Conservation (phyloP, 1,140 invertebrate species). For the Ganaspis sp. region DNA sequence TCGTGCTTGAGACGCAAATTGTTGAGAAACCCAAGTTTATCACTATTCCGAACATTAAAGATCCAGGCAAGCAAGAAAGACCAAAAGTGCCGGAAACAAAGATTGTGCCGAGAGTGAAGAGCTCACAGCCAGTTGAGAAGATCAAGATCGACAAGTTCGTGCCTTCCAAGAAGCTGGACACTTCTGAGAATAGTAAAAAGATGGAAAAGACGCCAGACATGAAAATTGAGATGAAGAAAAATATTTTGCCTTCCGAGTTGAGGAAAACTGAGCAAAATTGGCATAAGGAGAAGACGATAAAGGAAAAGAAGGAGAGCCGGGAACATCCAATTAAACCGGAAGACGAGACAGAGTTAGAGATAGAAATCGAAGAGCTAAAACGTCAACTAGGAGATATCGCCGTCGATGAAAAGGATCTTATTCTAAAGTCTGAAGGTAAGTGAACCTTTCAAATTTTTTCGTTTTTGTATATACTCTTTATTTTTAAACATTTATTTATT, state of each 20-base stretch:
- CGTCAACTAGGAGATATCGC: slow-evolving; percentile 59
- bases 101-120: slow-evolving; percentile 45
- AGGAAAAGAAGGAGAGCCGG: slow-evolving; percentile 35
- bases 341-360: slow-evolving; percentile 55
- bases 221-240: slow-evolving; percentile 24
- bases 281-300: slow-evolving; percentile 23
- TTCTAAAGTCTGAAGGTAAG: slow-evolving; percentile 69
- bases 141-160: slow-evolving; percentile 65
- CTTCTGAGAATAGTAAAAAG: slow-evolving; percentile 7
- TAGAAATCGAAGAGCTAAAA: slow-evolving; percentile 62
- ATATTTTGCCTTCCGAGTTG: neutral
- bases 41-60: slow-evolving; percentile 72
- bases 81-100: slow-evolving; percentile 56
- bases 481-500: too few species aligned
- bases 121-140: slow-evolving; percentile 49
- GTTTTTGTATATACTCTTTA: too few species aligned
- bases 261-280: slow-evolving; percentile 3
- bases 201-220: neutral
- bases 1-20: slow-evolving; percentile 39
- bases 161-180: slow-evolving; percentile 38
- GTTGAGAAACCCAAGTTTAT: slow-evolving; percentile 63
- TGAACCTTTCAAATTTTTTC: slow-evolving; percentile 37
- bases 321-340: slow-evolving; percentile 38
- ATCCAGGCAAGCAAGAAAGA: slow-evolving; percentile 62
- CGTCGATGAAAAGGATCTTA: slow-evolving; percentile 69